These are phyloP conservation scores for Agapornis canus DNA, from an alignment of 2,797 vertebrate genomes.

Conservation along the genomic window DNA sequence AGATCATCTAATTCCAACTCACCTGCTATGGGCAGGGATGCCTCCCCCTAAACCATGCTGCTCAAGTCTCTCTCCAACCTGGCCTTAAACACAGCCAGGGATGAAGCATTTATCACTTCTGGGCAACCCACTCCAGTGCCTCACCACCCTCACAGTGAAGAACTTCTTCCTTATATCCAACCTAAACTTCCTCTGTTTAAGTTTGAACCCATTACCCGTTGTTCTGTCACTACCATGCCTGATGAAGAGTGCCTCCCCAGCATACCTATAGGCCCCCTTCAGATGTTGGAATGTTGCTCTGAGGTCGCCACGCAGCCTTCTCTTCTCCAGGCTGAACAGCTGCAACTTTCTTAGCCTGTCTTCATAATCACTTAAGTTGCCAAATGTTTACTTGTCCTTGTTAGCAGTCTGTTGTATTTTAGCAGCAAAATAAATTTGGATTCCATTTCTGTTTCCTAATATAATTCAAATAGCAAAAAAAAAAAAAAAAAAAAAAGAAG, in stretches of 20 bases:
- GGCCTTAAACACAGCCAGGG: background rate
- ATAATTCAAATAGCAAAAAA: background rate
- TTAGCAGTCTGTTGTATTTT: background rate
- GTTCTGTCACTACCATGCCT: background rate
- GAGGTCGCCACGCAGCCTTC: background rate
- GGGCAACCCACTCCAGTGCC: background rate
- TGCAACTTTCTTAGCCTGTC: background rate
- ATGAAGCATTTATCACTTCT: background rate
- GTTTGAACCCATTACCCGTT: background rate
- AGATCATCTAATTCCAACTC: background rate
- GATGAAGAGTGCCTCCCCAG: background rate
- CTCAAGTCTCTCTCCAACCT: background rate
- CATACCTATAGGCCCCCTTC: background rate
- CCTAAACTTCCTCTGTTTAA: background rate
- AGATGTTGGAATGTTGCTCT: background rate
- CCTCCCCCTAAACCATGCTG: background rate
- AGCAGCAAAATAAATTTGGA: background rate
- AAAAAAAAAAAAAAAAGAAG: background rate
- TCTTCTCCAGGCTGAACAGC: background rate
- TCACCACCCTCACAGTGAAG: background rate
- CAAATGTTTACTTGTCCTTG: background rate
- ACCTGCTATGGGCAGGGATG: background rate
- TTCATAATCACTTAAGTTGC: background rate
- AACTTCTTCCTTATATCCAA: background rate
- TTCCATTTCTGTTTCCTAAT: background rate